Evolutionary conservation across 2,797 vertebrate species (phyloP).

Genomic region (Sus cebifrons): DNA sequence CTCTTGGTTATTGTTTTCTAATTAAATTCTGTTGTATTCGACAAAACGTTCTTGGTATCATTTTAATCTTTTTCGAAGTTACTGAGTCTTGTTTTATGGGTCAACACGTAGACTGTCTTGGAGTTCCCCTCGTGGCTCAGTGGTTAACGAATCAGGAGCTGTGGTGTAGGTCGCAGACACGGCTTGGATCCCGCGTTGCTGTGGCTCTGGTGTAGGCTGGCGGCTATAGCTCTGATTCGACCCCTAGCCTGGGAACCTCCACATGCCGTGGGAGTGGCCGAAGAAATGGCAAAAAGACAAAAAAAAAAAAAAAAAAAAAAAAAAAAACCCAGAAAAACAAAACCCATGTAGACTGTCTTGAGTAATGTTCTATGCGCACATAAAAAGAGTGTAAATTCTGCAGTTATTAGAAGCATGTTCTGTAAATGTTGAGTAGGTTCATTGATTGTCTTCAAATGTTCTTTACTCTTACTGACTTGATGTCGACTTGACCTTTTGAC

Average conservation of each 20-base stretch:
- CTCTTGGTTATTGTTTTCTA: background rate
- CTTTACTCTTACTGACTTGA: background rate
- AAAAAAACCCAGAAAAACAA: too few species aligned
- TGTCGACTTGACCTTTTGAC: background rate
- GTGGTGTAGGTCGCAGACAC: too few species aligned
- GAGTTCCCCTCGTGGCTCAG: background rate
- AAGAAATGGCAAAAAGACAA: too few species aligned
- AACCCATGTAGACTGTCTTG: background rate
- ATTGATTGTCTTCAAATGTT: background rate
- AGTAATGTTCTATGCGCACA: background rate
- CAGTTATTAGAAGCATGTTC: background rate
- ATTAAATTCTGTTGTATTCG: background rate
- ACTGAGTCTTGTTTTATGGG: background rate
- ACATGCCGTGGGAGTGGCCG: too few species aligned
- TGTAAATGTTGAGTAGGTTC: background rate
- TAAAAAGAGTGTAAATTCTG: background rate
- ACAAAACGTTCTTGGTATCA: background rate
- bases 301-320: too few species aligned
- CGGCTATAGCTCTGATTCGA: too few species aligned
- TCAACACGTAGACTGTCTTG: background rate
- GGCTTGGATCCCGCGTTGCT: too few species aligned
- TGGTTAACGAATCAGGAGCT: too few species aligned
- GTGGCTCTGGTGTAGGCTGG: too few species aligned
- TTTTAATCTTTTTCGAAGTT: background rate
- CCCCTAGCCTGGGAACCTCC: too few species aligned